Conservation (phyloP, 2,113 vertebrate genomes). For the Gambusia affinis region DNA sequence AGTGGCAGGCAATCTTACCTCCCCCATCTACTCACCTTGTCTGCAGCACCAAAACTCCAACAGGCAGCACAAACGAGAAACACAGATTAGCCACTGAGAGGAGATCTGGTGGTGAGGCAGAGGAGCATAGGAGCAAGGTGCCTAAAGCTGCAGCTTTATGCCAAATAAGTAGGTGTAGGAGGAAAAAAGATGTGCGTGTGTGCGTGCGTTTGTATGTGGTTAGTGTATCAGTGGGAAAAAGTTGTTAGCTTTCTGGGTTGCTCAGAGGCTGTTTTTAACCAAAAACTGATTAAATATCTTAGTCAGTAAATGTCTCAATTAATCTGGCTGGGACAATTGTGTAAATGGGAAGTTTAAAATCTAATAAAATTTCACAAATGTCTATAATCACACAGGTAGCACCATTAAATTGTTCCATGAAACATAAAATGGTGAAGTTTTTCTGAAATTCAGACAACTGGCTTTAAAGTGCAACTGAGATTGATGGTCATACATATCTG, state of each 20-base stretch:
- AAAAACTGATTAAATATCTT: slow-evolving; percentile 55
- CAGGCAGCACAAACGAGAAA: slow-evolving; percentile 38
- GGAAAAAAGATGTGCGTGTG: slow-evolving; percentile 28
- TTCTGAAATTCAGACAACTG: background rate
- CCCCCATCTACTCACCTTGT: slow-evolving; percentile 12
- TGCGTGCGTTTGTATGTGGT: slow-evolving; percentile 32
- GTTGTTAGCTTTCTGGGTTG: slow-evolving; percentile 18
- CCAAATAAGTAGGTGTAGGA: slow-evolving; percentile 36
- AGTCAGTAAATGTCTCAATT: slow-evolving; percentile 35
- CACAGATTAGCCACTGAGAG: slow-evolving; percentile 48
- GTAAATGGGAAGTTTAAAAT: slow-evolving; percentile 1
- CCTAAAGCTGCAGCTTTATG: slow-evolving; percentile 11
- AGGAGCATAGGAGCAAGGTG: slow-evolving; percentile 19
- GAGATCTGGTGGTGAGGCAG: slow-evolving; percentile 26
- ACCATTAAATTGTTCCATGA: background rate
- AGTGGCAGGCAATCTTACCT: slow-evolving; percentile 31
- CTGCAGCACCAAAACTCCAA: slow-evolving; percentile 32
- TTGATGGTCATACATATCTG: background rate
- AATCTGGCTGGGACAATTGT: slow-evolving; percentile 28
- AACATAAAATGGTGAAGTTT: background rate
- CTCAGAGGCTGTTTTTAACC: slow-evolving; percentile 34
- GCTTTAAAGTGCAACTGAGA: background rate
- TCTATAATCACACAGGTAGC: background rate
- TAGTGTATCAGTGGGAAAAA: slow-evolving; percentile 26
- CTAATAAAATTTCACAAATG: background rate